Conservation (phyloP, 2,113 vertebrate species). For the Herpetotheres cachinnans region DNA sequence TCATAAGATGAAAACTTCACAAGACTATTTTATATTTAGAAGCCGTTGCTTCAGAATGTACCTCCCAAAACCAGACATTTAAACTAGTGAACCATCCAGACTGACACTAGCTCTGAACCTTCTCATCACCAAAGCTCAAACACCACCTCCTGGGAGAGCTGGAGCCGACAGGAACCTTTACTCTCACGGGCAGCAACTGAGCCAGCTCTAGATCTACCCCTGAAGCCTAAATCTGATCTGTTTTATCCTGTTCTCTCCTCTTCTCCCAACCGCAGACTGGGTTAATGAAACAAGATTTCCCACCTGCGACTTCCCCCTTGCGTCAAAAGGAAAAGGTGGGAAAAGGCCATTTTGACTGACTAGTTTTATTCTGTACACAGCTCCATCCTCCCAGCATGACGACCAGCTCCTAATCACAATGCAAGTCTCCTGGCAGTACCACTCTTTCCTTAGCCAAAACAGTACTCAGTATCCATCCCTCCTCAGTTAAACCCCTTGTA, state of each 20-base stretch:
- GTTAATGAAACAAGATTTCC: neutral
- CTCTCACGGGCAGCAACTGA: neutral
- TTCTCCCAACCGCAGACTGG: neutral
- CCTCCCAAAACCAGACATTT: constrained; percentile 15
- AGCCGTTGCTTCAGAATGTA: constrained; percentile 7
- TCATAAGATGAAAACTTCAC: constrained; percentile 62
- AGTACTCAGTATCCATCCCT: neutral
- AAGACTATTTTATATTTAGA: constrained; percentile 58
- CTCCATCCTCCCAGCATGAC: neutral
- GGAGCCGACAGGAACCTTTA: neutral
- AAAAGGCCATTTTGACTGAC: neutral
- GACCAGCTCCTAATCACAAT: neutral
- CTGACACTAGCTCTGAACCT: neutral
- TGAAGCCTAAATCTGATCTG: neutral
- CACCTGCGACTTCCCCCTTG: neutral
- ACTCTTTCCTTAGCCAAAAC: neutral
- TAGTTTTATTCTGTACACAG: neutral
- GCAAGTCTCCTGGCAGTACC: neutral
- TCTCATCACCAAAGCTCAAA: neutral
- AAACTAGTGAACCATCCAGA: constrained; percentile 30
- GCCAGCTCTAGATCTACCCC: neutral
- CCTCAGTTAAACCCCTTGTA: neutral
- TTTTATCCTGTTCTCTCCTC: neutral
- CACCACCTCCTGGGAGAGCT: neutral
- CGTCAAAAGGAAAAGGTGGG: neutral